Percentiles rank a stretch among this genome's conserved stretches.
Conservation (phyloP, 1,140 invertebrate genomes). For the Drosophila sulfurigaster region DNA sequence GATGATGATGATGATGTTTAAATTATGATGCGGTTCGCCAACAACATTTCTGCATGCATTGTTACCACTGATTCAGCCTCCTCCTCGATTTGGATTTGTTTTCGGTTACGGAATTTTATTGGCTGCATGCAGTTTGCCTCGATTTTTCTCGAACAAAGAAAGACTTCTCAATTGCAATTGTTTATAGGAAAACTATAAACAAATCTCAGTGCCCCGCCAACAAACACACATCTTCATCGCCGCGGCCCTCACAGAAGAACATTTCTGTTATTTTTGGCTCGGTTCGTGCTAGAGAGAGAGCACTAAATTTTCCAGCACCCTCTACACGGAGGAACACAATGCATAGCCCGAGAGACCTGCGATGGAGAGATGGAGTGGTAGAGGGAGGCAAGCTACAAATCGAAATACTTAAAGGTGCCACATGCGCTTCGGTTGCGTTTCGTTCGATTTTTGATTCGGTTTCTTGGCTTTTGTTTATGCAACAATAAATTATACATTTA, state of each 20-base stretch:
- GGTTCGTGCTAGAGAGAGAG: slow-evolving; percentile 31
- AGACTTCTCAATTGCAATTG: slow-evolving; percentile 74
- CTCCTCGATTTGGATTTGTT: background rate
- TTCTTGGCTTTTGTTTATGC: slow-evolving; percentile 79
- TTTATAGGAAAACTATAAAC: slow-evolving; percentile 76
- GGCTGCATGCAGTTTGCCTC: slow-evolving; percentile 21
- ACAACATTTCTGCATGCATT: slow-evolving; percentile 40
- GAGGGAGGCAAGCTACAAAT: slow-evolving; percentile 23
- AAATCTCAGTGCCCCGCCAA: slow-evolving; percentile 46
- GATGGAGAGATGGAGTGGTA: slow-evolving; percentile 3
- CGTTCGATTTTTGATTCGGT: slow-evolving; percentile 66
- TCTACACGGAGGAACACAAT: slow-evolving; percentile 39
- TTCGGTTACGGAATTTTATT: slow-evolving; percentile 22
- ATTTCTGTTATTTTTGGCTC: slow-evolving; percentile 74
- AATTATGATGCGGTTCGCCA: slow-evolving; percentile 36
- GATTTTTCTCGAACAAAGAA: slow-evolving; percentile 71
- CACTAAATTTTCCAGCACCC: slow-evolving; percentile 68
- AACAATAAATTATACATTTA: slow-evolving; percentile 82
- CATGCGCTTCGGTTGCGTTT: slow-evolving; percentile 65
- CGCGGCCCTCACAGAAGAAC: slow-evolving; percentile 18
- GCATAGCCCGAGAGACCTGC: slow-evolving; percentile 15
- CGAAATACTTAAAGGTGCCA: slow-evolving; percentile 78
- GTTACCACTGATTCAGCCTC: slow-evolving; percentile 15
- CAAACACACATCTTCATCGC: slow-evolving; percentile 11
- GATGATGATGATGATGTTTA: slow-evolving; percentile 17